Conservation (phyloP, 2,797 vertebrate genomes). For the Bothrops alternatus region DNA sequence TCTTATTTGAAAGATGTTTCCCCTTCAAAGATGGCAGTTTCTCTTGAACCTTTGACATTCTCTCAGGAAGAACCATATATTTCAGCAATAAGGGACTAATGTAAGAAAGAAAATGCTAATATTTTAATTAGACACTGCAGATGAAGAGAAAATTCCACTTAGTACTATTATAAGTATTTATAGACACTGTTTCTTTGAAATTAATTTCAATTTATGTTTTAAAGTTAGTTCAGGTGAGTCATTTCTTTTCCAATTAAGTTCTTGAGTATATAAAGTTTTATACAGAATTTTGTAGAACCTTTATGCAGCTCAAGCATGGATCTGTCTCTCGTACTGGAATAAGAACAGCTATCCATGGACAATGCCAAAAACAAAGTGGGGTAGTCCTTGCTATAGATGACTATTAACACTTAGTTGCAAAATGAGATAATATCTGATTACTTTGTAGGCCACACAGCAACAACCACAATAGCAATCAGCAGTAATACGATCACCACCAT, state of each 20-base stretch:
- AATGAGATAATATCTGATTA: conserved; percentile 30
- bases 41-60: neutral
- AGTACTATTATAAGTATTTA: accelerated
- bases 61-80: accelerated
- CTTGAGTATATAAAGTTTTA: neutral
- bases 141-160: neutral
- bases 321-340: neutral
- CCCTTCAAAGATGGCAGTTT: neutral
- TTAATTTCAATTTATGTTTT: neutral
- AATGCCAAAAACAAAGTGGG: neutral
- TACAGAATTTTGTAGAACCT: neutral
- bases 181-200: neutral
- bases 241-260: neutral
- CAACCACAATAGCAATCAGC: conserved; percentile 88
- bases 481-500: conserved; percentile 92
- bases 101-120: accelerated
- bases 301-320: neutral
- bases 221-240: neutral
- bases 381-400: accelerated
- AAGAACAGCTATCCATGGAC: neutral
- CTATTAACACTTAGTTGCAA: accelerated
- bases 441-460: conserved; percentile 84
- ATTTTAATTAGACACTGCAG: neutral
- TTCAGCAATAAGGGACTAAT: neutral
- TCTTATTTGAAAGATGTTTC: accelerated